phyloP scores from a whole-genome alignment of 1,140 invertebrate species.

The Calephelis nemesis region DNA sequence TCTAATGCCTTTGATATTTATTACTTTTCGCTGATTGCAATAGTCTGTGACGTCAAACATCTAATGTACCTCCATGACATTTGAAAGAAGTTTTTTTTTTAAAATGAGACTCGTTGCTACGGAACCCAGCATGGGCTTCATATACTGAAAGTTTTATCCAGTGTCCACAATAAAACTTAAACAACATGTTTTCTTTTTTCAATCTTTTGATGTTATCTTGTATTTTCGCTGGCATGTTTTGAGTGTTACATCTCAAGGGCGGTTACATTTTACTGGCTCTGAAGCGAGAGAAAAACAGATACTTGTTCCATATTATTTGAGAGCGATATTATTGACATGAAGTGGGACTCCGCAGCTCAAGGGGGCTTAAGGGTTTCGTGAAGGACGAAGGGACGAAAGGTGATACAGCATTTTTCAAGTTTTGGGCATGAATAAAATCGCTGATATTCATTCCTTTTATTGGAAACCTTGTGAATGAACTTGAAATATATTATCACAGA shows the following conservation, averaged over 20 bases:
- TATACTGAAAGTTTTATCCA: too few relatives aligned
- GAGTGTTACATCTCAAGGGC: background rate
- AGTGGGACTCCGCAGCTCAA: background rate
- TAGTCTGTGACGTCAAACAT: too few relatives aligned
- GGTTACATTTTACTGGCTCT: background rate
- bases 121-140: too few relatives aligned
- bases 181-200: too few relatives aligned
- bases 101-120: too few relatives aligned
- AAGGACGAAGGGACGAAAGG: conserved; percentile 7
- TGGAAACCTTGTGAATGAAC: conserved; percentile 8
- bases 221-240: conserved; percentile 1
- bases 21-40: too few relatives aligned
- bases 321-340: conserved; percentile 14
- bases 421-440: conserved; percentile 12
- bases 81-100: too few relatives aligned
- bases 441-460: background rate
- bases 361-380: conserved; percentile 3
- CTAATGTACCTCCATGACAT: too few relatives aligned
- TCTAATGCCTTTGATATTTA: too few relatives aligned
- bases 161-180: too few relatives aligned
- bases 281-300: conserved; percentile 7
- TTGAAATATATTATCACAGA: background rate
- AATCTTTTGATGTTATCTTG: background rate
- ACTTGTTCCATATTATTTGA: conserved; percentile 15
- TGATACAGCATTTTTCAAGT: conserved; percentile 15